Percentiles rank a stretch among this genome's conserved stretches.
These are phyloP conservation scores for Apogon hyalosoma DNA, from an alignment of 2,797 vertebrate genomes.

Conservation along the genomic window DNA sequence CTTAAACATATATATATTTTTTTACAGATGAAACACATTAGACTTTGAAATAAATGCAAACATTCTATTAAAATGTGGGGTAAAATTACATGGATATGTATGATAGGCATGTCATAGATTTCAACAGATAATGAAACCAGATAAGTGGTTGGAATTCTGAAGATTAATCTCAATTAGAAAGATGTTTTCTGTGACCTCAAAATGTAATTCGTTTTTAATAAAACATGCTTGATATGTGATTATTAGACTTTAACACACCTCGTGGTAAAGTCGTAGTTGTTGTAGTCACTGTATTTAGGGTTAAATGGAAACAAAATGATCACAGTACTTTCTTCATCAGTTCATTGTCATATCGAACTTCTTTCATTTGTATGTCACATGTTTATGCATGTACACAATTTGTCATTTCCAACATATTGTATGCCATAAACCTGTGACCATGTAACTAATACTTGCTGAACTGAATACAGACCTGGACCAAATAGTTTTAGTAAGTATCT, in stretches of 20 bases:
- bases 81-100: no score
- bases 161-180: no score
- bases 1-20: no score
- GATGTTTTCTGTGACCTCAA: no score
- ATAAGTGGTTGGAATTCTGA: no score
- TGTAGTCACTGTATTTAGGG: neutral
- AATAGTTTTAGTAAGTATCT: constrained; percentile 22
- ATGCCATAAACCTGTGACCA: constrained; percentile 27
- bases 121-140: no score
- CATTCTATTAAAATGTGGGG: no score
- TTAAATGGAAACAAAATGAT: constrained; percentile 6
- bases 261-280: neutral
- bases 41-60: no score
- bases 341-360: constrained; percentile 28
- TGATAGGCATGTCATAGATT: no score
- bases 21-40: no score
- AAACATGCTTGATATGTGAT: constrained; percentile 4
- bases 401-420: constrained; percentile 27
- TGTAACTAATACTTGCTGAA: constrained; percentile 16
- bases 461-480: constrained; percentile 45
- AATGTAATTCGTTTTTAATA: no score
- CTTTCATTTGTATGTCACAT: constrained; percentile 40
- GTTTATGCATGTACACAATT: constrained; percentile 35
- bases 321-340: constrained; percentile 11
- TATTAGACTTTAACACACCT: neutral